Base-by-base conservation (phyloP, 2,797 vertebrate genomes). In the Pelodytes ibericus region DNA sequence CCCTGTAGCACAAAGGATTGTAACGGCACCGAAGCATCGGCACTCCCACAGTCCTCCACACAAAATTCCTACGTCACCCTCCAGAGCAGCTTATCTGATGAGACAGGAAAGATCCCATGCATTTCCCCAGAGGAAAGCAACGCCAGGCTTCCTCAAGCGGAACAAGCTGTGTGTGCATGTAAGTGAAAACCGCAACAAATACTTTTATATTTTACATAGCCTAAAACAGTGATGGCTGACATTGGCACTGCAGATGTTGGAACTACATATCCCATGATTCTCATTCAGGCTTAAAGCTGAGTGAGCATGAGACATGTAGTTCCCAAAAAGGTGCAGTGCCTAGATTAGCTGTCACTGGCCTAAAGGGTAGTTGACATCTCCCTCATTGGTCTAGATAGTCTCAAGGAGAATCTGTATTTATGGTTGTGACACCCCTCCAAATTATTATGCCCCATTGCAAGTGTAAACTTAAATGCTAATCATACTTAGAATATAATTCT, bases 101-200 rank as follows among this genome's bases (percentile, higher is more conserved):
- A 83, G 0, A 84, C 81, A 13, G 64, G 49, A 77, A 83, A 82
- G 56, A 75, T 59, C n/a, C 81, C 81, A 68, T 66, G 26, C 20
- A 53, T 75, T 24, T 27, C 79, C 26, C 78, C 81, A 2, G 92
- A 92, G 49, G 90, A 89, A 10, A 77, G 70, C 53, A 84, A 87
- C 3, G 84, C 87, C 63, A 91, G 87, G 7, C 85, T 81, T n/a
- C 82, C 83, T 33, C 82, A 80, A 3, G 1, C 58, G 29, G 74
- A 85, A 0, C 80, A 60, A 30, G 77, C 30, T 44, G 41, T 68
- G 44, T 79, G 68, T 66, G 36, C 75, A 71, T 59, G 75, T 77
- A 72, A 80, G 69, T 61, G n/a, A 24, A 15, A 13, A 13, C 3
- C n/a, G 16, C 49, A 20, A 53, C n/a, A 22, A 24, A 25, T 22